Conservation (phyloP, 2,113 vertebrate species). For the Cacatua alba region DNA sequence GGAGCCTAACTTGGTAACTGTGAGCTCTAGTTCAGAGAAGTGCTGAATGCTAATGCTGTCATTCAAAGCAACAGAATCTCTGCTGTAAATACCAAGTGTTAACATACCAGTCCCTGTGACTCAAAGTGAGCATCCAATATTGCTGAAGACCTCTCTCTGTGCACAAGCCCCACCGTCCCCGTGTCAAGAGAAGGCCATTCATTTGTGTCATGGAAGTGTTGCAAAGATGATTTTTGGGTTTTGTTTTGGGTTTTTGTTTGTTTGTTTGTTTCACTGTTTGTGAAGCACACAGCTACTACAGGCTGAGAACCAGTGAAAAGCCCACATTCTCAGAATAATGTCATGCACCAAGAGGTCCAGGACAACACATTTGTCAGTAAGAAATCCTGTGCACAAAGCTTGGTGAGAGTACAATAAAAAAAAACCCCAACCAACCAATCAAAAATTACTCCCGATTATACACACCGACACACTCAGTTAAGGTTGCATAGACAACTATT, state of each 20-base stretch:
- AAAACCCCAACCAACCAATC: too few relatives aligned
- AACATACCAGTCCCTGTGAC: fast-evolving
- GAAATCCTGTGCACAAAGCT: neutral
- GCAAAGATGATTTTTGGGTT: neutral
- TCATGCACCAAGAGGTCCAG: neutral
- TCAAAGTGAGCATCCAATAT: neutral
- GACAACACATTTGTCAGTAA: neutral
- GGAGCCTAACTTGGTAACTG: neutral
- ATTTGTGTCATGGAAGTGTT: neutral
- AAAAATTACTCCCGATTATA: neutral
- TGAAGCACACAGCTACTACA: neutral
- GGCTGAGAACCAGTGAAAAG: neutral
- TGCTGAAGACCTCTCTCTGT: neutral
- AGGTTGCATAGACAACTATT: neutral
- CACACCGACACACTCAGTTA: neutral
- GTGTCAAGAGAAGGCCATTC: neutral
- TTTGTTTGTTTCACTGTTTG: neutral
- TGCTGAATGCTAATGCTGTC: neutral
- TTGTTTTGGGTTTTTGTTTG: neutral
- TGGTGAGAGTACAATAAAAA: neutral
- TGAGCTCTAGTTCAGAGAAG: neutral
- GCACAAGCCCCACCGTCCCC: neutral
- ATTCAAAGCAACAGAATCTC: neutral
- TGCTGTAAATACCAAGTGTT: neutral
- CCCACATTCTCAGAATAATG: neutral